Percentiles rank a stretch among this genome's conserved stretches.
Evolutionary conservation across 2,113 vertebrate genomes (phyloP).

Genomic region (Ailurus styani): DNA sequence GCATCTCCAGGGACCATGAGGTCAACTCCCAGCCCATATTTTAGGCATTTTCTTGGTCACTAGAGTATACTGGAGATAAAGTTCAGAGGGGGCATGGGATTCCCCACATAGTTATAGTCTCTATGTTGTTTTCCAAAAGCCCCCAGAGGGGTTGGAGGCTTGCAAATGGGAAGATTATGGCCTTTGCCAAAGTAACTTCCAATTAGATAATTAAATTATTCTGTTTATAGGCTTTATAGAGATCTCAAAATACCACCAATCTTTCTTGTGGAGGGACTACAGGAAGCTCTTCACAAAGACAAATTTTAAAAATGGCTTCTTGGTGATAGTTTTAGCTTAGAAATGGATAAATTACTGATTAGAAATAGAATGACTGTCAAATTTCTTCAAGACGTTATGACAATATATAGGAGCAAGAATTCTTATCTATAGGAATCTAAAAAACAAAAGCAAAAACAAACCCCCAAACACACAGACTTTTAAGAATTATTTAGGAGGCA

Average conservation of each 20-base stretch:
- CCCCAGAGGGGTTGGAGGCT: background rate
- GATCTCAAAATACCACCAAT: background rate
- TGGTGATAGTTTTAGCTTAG: background rate
- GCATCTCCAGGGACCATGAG: background rate
- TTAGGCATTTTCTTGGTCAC: background rate
- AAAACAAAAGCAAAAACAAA: background rate
- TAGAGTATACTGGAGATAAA: background rate
- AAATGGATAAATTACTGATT: slow-evolving; percentile 16
- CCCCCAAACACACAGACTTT: background rate
- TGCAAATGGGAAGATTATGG: background rate
- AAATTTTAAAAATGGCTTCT: slow-evolving; percentile 6
- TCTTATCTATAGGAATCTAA: background rate
- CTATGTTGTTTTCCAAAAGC: background rate
- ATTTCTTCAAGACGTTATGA: background rate
- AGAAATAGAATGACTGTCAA: slow-evolving; percentile 19
- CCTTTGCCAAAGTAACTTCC: slow-evolving; percentile 3
- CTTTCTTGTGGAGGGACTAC: background rate
- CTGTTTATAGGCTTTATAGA: background rate
- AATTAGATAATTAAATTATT: slow-evolving; percentile 26
- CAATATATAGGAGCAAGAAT: background rate
- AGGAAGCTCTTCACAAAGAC: background rate
- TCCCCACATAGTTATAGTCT: background rate
- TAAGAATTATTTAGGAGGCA: slow-evolving; percentile 31
- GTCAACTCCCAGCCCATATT: background rate
- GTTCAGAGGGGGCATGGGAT: background rate